These are phyloP conservation scores for Cerceris ruficornis DNA, from an alignment of 2,888 invertebrate genomes.

Conservation along the genomic window DNA sequence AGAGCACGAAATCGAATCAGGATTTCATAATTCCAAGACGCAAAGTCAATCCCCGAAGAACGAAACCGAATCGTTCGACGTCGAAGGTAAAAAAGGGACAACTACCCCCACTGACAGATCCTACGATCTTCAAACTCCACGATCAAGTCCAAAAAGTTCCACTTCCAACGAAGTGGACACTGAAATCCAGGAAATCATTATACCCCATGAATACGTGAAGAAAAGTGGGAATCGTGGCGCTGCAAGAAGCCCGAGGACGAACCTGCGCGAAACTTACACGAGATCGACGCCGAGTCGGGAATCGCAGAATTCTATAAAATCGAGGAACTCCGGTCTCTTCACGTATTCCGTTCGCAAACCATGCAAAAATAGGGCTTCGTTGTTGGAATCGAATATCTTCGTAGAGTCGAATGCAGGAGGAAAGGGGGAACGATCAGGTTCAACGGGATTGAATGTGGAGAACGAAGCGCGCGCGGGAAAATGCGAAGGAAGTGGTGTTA, in stretches of 20 bases:
- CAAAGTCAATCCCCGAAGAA: background rate
- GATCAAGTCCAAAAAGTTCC: conserved; percentile 28
- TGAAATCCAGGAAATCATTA: conserved; percentile 58
- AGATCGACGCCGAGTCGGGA: conserved; percentile 13
- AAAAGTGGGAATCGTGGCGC: conserved; percentile 6
- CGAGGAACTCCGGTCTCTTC: conserved; percentile 9
- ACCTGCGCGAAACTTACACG: conserved; percentile 29
- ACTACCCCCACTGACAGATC: background rate
- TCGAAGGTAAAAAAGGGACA: conserved; percentile 13
- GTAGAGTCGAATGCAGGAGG: background rate
- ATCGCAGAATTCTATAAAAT: background rate
- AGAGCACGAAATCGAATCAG: background rate
- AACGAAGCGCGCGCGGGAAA: background rate
- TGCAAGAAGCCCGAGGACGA: conserved; percentile 9
- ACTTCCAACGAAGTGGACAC: conserved; percentile 37
- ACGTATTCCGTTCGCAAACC: conserved; percentile 38
- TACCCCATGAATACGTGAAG: conserved; percentile 55
- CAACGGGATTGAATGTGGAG: background rate
- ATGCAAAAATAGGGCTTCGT: conserved; percentile 28
- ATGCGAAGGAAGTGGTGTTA: background rate
- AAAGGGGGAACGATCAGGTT: background rate
- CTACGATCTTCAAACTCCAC: background rate
- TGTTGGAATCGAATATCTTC: conserved; percentile 36
- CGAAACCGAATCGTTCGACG: background rate
- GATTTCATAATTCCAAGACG: background rate